Evolutionary conservation across 2,113 vertebrate genomes (phyloP).

Genomic region (Rafetus swinhoei): DNA sequence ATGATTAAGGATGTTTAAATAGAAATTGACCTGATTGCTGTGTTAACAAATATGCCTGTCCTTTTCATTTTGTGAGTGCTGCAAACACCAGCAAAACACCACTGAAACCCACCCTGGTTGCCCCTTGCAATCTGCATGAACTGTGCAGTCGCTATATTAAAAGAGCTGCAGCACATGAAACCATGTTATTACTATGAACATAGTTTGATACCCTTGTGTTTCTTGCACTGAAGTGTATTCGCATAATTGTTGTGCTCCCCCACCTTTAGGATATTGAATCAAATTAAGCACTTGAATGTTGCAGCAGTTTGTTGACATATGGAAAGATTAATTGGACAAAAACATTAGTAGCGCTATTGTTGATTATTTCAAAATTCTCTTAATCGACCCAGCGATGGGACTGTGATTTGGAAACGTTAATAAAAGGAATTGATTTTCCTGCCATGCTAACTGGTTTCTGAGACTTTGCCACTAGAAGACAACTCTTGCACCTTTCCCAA

Average conservation of each 20-base stretch:
- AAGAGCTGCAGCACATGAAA: not conserved
- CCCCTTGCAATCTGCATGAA: not conserved
- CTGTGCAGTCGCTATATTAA: not conserved
- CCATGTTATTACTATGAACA: not conserved
- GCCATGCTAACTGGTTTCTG: not conserved
- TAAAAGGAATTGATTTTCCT: not conserved
- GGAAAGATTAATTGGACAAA: slow-evolving; percentile 31
- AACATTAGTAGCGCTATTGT: not conserved
- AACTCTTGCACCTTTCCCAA: not conserved
- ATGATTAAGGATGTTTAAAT: slow-evolving; percentile 40
- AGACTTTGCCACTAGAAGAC: not conserved
- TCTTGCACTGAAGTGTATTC: slow-evolving; percentile 54
- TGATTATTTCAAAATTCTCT: slow-evolving; percentile 29
- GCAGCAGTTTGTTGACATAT: slow-evolving; percentile 39
- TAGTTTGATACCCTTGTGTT: slow-evolving; percentile 34
- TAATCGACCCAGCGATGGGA: not conserved
- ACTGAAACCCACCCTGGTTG: not conserved
- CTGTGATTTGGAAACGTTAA: not conserved
- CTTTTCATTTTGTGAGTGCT: not conserved
- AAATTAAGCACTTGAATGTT: slow-evolving; percentile 31
- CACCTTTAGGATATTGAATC: slow-evolving; percentile 22
- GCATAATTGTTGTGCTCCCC: slow-evolving; percentile 37
- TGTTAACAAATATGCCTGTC: slow-evolving; percentile 26
- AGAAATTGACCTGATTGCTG: slow-evolving; percentile 55
- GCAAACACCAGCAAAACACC: not conserved